A percentile compares a stretch with the other conserved stretches of the same genome.
Evolutionary conservation across 1,140 invertebrate species (phyloP).

Genomic region (Choristoneura fumiferana): DNA sequence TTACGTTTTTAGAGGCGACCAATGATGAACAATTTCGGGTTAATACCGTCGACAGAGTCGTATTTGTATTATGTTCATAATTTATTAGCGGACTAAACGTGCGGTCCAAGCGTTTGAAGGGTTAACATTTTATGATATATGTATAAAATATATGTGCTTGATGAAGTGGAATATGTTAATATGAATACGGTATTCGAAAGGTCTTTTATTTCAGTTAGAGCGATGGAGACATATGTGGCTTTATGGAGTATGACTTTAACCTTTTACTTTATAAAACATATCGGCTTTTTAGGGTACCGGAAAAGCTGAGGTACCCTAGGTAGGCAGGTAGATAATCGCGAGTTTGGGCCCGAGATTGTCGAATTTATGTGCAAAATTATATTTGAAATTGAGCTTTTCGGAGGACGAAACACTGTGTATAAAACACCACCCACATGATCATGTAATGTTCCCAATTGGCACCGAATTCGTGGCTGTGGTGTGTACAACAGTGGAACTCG

Average conservation of each 20-base stretch:
- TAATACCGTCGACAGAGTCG: conserved; percentile 13
- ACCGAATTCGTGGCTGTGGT: too few species aligned
- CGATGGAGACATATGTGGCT: not conserved
- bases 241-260: not conserved
- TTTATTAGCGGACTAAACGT: conserved; percentile 1
- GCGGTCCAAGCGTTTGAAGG: conserved; percentile 5
- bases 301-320: not conserved
- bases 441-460: too few species aligned
- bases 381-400: too few species aligned
- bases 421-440: too few species aligned
- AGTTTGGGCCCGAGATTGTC: too few species aligned
- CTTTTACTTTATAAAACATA: not conserved
- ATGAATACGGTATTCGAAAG: not conserved
- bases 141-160: not conserved
- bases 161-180: not conserved
- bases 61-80: conserved; percentile 13
- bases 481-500: too few species aligned
- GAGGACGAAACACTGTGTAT: too few species aligned
- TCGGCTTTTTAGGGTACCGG: not conserved
- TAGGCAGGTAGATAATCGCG: too few species aligned
- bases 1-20: conserved; percentile 15
- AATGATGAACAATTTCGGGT: conserved; percentile 16
- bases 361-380: too few species aligned
- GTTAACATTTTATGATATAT: conserved; percentile 1
- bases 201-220: too few species aligned